Evolutionary conservation across 92 coral and sea anemone species (phyloP).

Genomic region (Phenganax marumi): DNA sequence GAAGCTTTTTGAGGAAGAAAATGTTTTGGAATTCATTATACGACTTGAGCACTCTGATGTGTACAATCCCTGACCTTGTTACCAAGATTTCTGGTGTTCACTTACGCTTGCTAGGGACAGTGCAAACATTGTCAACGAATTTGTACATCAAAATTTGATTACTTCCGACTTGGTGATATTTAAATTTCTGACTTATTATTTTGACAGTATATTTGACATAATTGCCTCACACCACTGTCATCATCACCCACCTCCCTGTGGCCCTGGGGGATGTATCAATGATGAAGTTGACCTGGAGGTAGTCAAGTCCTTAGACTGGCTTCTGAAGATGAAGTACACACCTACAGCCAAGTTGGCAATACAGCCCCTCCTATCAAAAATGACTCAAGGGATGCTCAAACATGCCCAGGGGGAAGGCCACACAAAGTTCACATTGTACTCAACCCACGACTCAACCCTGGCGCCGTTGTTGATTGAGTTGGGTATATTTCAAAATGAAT

Average conservation of each 20-base stretch:
- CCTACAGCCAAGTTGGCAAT: slow-evolving; percentile 55
- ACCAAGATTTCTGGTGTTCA: no score
- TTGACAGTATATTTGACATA: slow-evolving; percentile 69
- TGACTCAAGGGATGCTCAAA: slow-evolving; percentile 69
- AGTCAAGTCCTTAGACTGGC: slow-evolving; percentile 63
- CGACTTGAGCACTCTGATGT: no score
- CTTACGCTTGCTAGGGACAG: no score
- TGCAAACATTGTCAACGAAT: no score
- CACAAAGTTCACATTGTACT: slow-evolving; percentile 70
- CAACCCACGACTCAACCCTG: slow-evolving; percentile 84
- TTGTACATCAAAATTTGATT: no score
- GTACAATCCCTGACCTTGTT: no score
- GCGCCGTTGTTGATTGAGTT: slow-evolving; percentile 64
- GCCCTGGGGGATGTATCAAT: slow-evolving; percentile 73
- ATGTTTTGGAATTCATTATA: no score
- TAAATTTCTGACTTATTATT: background rate
- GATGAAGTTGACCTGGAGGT: slow-evolving; percentile 53
- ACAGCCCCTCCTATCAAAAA: slow-evolving; percentile 71
- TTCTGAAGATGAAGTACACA: slow-evolving; percentile 62
- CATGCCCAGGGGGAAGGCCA: slow-evolving; percentile 49
- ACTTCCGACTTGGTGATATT: no score
- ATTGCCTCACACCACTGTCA: slow-evolving; percentile 72
- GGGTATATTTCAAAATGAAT: slow-evolving; percentile 63
- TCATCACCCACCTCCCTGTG: slow-evolving; percentile 71
- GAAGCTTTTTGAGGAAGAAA: no score